Conservation (phyloP, 2,888 invertebrate species). For the Drosophila pegasa region DNA sequence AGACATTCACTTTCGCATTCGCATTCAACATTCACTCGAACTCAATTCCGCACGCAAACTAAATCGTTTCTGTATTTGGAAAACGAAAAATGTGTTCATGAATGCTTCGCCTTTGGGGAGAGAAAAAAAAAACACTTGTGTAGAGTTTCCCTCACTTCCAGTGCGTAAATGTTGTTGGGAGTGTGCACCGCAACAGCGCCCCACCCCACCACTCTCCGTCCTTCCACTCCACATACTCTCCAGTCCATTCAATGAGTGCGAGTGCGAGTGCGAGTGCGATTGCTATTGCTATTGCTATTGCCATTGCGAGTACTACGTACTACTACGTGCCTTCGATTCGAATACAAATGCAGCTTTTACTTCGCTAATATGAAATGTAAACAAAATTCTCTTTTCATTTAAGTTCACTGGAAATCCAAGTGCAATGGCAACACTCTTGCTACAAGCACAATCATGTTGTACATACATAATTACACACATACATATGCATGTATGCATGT, state of each 20-base stretch:
- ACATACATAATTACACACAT: background rate
- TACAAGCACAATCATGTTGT: slow-evolving; percentile 17
- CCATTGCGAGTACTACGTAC: slow-evolving; percentile 24
- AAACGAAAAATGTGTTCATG: slow-evolving; percentile 58
- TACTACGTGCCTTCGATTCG: slow-evolving; percentile 22
- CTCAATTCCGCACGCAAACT: slow-evolving; percentile 79
- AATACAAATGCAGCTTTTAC: slow-evolving; percentile 42
- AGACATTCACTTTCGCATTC: slow-evolving; percentile 50
- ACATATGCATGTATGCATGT: background rate
- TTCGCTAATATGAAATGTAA: slow-evolving; percentile 55
- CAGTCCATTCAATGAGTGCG: slow-evolving; percentile 43
- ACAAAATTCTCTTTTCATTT: slow-evolving; percentile 50
- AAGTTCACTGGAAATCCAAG: slow-evolving; percentile 51
- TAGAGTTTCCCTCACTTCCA: slow-evolving; percentile 76
- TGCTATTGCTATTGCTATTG: slow-evolving; percentile 18
- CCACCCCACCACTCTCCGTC: slow-evolving; percentile 21
- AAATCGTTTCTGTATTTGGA: slow-evolving; percentile 81
- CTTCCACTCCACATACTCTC: slow-evolving; percentile 22
- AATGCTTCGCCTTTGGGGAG: slow-evolving; percentile 60
- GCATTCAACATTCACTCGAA: slow-evolving; percentile 58
- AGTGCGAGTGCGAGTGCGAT: slow-evolving; percentile 15
- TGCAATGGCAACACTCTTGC: slow-evolving; percentile 41
- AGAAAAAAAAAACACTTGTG: slow-evolving; percentile 58
- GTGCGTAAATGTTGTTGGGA: slow-evolving; percentile 75
- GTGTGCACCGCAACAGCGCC: slow-evolving; percentile 23